These are phyloP conservation scores for Himalopsyche japonica DNA, from an alignment of 2,888 invertebrate species.

Conservation along the genomic window DNA sequence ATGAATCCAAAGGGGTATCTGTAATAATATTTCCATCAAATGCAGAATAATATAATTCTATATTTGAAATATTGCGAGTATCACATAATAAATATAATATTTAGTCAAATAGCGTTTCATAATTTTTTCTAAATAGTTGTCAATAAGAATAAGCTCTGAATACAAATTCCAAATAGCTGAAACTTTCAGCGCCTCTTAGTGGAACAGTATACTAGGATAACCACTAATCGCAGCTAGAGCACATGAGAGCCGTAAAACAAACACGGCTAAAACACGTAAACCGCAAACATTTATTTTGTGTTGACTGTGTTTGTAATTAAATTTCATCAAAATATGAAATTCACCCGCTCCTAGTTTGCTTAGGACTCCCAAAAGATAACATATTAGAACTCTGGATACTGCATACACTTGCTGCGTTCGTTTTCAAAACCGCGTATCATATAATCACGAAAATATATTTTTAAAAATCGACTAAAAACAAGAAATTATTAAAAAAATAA, in stretches of 20 bases:
- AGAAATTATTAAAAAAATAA: too few species aligned
- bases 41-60: too few species aligned
- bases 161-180: neutral
- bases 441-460: neutral
- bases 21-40: too few species aligned
- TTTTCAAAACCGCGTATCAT: neutral
- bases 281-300: conserved; percentile 17
- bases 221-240: neutral
- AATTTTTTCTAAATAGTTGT: too few species aligned
- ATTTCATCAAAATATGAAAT: conserved; percentile 32
- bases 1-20: too few species aligned
- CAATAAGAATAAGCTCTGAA: neutral
- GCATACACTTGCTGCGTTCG: neutral
- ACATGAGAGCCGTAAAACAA: conserved; percentile 15
- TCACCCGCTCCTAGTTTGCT: conserved; percentile 13
- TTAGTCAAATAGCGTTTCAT: too few species aligned
- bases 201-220: neutral
- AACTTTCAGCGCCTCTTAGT: neutral
- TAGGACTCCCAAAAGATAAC: conserved; percentile 26
- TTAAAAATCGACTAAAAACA: neutral
- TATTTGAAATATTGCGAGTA: too few species aligned
- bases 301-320: conserved; percentile 27
- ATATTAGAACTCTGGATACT: conserved; percentile 12
- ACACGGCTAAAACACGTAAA: conserved; percentile 22
- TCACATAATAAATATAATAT: too few species aligned